Evolutionary conservation across 2,113 vertebrate species (phyloP), one percentile per base, ranked within the genome.

Genomic region (Lichenostomus cassidix): DNA sequence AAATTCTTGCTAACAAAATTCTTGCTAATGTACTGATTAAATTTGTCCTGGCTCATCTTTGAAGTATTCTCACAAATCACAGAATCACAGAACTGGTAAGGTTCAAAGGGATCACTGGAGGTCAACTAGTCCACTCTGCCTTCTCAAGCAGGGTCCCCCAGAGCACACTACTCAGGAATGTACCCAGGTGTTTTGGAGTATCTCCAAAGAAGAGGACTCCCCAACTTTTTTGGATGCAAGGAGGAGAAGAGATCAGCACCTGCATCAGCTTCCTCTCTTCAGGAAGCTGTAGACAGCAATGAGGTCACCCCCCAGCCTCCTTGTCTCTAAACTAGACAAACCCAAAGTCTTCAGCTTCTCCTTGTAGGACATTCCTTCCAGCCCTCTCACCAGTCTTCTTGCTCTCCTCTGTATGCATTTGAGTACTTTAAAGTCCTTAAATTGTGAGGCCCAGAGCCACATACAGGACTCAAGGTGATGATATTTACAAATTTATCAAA

Each of bases 81-180:
- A 67, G 33, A 33, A 67, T 29, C 7, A 28, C 15, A 46, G 33
- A 15, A 67, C 14, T 14, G 11, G 11, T 13, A 60, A 60, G 7
- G 5, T 68, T 46, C 16, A 42, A 60, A 75, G 28, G 2, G 28
- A 60, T 4, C 13, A n/a, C 28, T 37, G 37, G 16, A 59, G 5
- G 19, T 37, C 19, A 59, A 16, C 12, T 33, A 9, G 22, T 46
- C 31, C 15, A 50, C 11, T 27, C 19, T 42, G 25, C 63, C 23
- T 82, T 28, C 28, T 39, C 28, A 52, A 67, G 23, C 13, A 60
- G 20, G 7, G 22, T 81, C 5, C 11, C 10, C 33, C 19, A 28
- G 17, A 63, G 14, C 27, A 59, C 5, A 1, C 6, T 58, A 6
- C 3, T 11, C 17, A 52, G 60, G 27, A 52, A 10, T 1, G 0